Base-by-base conservation (phyloP, 2,797 vertebrate genomes). In the Chromis chromis region DNA sequence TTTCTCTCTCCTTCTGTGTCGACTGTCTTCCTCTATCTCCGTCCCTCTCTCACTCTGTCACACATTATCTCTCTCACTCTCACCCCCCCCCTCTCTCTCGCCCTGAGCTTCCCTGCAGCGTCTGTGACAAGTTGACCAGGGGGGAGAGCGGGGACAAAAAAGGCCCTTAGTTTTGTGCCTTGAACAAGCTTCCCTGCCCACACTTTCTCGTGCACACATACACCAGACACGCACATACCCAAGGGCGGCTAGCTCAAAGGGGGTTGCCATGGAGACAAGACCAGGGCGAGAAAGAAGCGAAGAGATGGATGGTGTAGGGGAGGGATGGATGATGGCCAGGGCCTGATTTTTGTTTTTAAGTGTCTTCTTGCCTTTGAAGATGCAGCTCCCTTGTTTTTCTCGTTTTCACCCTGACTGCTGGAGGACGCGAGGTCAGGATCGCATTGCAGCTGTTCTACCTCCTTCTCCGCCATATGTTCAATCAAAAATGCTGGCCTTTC, bases 181-280 rank as follows among this genome's bases (percentile, higher is more conserved):
- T 71, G 66, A 89, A 91, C 89, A 90, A 91, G 86, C 87, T 66
- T 80, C 82, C 85, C 86, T 90, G 88, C 92, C 83, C 88, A 91
- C 89, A 85, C 88, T 89, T 17, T 40, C 75, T 79, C 66, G 5
- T 74, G 25, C 75, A 53, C 55, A 13, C 76, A 69, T 63, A 76
- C 79, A 63, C 65, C 85, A 9, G 64, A 19, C 74, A 54, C 69
- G 11, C 75, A 70, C 89, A 73, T 79, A 91, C 87, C 91, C 88
- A 93, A 92, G 92, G 92, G 92, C 83, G 76, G 86, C 89, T 92
- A 90, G 90, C 92, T 94, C 80, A 58, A 90, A 89, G 89, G 93
- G 91, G 92, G 94, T 95, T 95, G 91, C 93, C 91, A 94, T 95
- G 93, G 94, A 94, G 94, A 95, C 93, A 85, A 89, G 90, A 86